Evolutionary conservation across 1,140 invertebrate species (phyloP).

Genomic region (Heliconius eleuchia): DNA sequence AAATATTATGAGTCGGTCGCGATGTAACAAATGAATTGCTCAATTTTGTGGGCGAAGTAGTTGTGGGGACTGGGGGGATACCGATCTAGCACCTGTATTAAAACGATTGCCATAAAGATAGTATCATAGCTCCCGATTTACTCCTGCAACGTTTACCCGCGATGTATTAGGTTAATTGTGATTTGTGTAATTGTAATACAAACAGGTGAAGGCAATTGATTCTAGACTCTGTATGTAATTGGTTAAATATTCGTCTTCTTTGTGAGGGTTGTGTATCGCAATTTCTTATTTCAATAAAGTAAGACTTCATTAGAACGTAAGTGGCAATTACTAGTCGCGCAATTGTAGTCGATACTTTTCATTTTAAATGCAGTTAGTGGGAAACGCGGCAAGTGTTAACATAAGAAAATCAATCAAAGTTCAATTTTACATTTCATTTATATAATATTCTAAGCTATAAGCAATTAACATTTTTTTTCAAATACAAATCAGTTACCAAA

Average conservation of each 20-base stretch:
- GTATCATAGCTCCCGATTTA: slow-evolving; percentile 47
- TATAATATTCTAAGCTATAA: not conserved
- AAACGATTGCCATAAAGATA: slow-evolving; percentile 46
- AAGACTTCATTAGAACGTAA: slow-evolving; percentile 61
- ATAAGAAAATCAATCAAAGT: slow-evolving; percentile 59
- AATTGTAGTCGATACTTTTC: slow-evolving; percentile 51
- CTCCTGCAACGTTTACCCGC: slow-evolving; percentile 34
- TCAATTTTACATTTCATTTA: slow-evolving; percentile 15
- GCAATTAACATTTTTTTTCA: not conserved
- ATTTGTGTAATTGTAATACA: slow-evolving; percentile 48
- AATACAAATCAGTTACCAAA: not conserved
- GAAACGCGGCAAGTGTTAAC: slow-evolving; percentile 61
- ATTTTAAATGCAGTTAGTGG: slow-evolving; percentile 47
- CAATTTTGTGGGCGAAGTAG: slow-evolving; percentile 61
- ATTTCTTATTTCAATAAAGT: slow-evolving; percentile 75
- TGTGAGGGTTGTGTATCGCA: slow-evolving; percentile 58
- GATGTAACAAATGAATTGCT: slow-evolving; percentile 63
- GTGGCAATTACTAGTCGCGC: slow-evolving; percentile 56
- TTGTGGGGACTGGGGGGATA: slow-evolving; percentile 47
- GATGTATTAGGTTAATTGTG: slow-evolving; percentile 35
- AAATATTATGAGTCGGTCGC: slow-evolving; percentile 45
- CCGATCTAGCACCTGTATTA: slow-evolving; percentile 46
- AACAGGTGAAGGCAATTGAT: slow-evolving; percentile 56
- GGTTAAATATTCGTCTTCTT: slow-evolving; percentile 49
- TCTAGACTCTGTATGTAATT: slow-evolving; percentile 59